Evolutionary conservation across 2,797 vertebrate genomes (phyloP), one percentile per base, ranked within the genome.

Genomic region (Myotis pilosus): DNA sequence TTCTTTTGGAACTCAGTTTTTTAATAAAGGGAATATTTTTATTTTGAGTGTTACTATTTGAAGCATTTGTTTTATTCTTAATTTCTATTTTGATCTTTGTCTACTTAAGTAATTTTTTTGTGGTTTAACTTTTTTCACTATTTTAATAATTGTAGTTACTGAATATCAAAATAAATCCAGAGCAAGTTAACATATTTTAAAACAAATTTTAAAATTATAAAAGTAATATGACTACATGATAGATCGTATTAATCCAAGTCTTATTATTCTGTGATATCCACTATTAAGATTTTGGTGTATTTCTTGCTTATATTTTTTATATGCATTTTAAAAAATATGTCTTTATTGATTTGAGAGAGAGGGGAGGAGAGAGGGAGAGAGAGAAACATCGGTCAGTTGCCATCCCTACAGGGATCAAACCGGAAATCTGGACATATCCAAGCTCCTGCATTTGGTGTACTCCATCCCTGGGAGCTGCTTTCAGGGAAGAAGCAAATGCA

Each of bases 21-120:
- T 41, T 33, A 71, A 64, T 79, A 92, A 89, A 47, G 62, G 68
- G 66, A 64, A 6, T 68, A 76, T 87, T 92, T 87, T 79, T 71
- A 85, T 72, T 74, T 68, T 79, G 57, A 68, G 36, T 30, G 15
- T 85, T 91, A 81, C n/a, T 93, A 91, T 69, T 91, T 88, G 68
- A 81, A 80, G 47, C 66, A 72, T 81, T 87, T 47, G 41, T 69
- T 93, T 92, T 69, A 69, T 88, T 91, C 78, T 75, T 84, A 91
- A 75, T 88, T 93, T 91, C 25, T 49, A 30, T 64, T 94, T 88
- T 94, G 44, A 66, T 57, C 44, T 94, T 78, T 89, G 92, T 71
- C 30, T 33, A 60, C 8, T 92, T 82, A 28, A 83, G 55, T 62
- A 64, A 86, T 41, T 57, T 78, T 78, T 89, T 92, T 89, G 41